Evolutionary conservation across 1,140 invertebrate species (phyloP), one percentile per base, ranked within the genome.

Genomic region (Phenacoccus solenopsis): DNA sequence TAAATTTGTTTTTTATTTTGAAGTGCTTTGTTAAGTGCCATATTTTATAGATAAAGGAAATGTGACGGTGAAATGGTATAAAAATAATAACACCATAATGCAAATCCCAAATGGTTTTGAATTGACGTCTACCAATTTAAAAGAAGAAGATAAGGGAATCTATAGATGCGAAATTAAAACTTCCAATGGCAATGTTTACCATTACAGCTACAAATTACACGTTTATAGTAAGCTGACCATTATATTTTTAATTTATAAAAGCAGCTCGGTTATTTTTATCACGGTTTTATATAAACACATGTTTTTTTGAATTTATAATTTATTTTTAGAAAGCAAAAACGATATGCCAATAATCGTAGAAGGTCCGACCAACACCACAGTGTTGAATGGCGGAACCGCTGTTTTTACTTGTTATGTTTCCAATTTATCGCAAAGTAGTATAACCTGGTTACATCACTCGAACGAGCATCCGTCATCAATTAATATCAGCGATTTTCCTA

Each of bases 301-400:
- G 38, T 49, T 49, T 9, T 49, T 49, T 49, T n/a, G 4, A n/a
- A 49, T 16, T 16, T 9, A 9, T 49, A 10, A 2, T 49, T 16
- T 64, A 59, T 71, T 73, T 73, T 25, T 67, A 76, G 75, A 70
- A n/a, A 30, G 72, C 28, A 57, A 57, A 61, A 72, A 71, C 5
- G 68, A 75, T 28, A 56, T 76, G 22, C 75, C 75, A 12, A 72
- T 75, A 3, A 73, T 76, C 9, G 64, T 75, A 9, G 75, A 75
- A 71, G 71, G 59, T 22, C 75, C 75, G 1, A 73, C 69, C 10
- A 75, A 76, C 64, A 69, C 68, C 5, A 76, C 72, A 2, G 69
- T 75, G 1, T 61, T 49, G 38, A 27, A 67, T 0, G 74, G 75
- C 0, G 72, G 73, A 9, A 69, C 71, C 0, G 73, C 72, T 1